These are phyloP conservation scores for Microtus pennsylvanicus DNA, from an alignment of 2,113 vertebrate species.

Conservation along the genomic window DNA sequence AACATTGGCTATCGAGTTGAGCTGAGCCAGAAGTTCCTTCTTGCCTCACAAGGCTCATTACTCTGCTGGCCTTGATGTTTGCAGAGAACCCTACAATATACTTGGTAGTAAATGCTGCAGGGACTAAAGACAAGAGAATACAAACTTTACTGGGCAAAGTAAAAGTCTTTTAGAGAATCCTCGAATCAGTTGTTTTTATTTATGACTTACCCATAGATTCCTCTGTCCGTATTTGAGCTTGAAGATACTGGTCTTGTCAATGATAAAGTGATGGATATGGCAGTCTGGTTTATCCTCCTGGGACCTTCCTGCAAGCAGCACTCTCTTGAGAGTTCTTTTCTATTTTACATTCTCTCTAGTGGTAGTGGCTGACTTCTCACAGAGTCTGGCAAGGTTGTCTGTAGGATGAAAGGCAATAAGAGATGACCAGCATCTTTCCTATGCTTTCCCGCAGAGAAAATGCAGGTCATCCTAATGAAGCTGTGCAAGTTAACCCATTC, in stretches of 20 bases:
- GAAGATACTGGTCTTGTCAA: neutral
- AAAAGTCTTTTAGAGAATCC: neutral
- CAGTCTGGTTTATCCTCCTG: neutral
- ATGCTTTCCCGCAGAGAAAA: conserved; percentile 58
- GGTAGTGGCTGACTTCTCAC: neutral
- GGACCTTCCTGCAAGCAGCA: neutral
- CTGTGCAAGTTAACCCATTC: neutral
- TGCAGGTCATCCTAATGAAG: neutral
- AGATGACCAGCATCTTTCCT: neutral
- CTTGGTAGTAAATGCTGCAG: neutral
- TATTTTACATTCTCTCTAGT: neutral
- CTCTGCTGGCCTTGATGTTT: neutral
- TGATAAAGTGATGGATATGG: neutral
- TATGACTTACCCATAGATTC: neutral
- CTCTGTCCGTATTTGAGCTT: neutral
- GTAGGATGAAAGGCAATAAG: neutral
- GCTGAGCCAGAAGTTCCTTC: neutral
- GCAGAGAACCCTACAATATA: neutral
- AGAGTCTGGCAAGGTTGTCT: neutral
- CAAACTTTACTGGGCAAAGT: neutral
- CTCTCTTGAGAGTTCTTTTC: neutral
- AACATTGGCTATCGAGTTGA: neutral
- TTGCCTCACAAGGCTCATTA: neutral
- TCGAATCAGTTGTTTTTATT: neutral
- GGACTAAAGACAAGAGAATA: neutral